Percentiles rank a stretch among this genome's conserved stretches.
Evolutionary conservation across 2,888 invertebrate species (phyloP).

Genomic region (Epicampocera succincta): DNA sequence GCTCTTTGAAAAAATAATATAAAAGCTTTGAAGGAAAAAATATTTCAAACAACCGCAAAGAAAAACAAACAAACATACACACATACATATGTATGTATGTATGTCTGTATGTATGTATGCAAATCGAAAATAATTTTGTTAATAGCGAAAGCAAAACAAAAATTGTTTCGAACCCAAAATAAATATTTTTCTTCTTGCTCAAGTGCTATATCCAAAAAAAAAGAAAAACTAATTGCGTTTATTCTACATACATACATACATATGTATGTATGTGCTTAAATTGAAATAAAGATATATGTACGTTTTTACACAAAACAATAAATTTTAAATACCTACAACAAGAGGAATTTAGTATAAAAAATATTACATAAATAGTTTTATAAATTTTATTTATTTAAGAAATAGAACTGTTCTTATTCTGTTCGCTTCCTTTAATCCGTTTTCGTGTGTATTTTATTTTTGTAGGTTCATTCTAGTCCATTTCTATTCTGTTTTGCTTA

Average conservation of each 20-base stretch:
- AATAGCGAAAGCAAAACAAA: background rate
- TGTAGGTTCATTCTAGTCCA: constrained; percentile 59
- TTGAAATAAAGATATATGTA: constrained; percentile 7
- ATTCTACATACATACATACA: no score
- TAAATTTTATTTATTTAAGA: constrained; percentile 17
- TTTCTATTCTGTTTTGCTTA: constrained; percentile 52
- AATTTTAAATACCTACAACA: constrained; percentile 24
- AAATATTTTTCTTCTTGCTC: background rate
- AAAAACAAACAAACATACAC: constrained; percentile 36
- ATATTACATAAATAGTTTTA: constrained; percentile 55
- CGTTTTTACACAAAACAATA: background rate
- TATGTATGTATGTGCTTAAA: no score
- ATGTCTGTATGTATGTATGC: no score
- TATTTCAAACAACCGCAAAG: constrained; percentile 29
- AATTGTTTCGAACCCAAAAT: background rate
- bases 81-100: no score
- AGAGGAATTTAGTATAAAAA: constrained; percentile 20
- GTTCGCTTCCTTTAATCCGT: constrained; percentile 39
- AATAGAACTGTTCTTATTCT: constrained; percentile 2
- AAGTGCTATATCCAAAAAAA: background rate
- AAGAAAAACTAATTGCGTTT: no score
- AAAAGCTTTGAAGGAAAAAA: constrained; percentile 71
- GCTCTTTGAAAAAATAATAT: constrained; percentile 69
- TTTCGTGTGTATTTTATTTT: constrained; percentile 47
- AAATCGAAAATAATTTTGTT: constrained; percentile 31